Evolutionary conservation across 2,888 invertebrate species (phyloP).

Genomic region (Zelleria hepariella): DNA sequence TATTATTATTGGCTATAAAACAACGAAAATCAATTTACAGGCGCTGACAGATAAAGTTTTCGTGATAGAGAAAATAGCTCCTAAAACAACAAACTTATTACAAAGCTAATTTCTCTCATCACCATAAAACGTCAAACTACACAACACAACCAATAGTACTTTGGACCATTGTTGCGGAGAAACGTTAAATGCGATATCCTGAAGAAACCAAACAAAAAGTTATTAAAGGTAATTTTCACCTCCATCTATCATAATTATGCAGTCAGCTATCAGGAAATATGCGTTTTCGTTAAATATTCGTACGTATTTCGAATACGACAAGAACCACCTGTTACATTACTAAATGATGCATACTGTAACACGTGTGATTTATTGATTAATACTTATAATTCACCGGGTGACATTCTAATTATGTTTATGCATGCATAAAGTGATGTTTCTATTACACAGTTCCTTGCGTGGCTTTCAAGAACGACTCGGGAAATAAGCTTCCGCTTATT

Average conservation of each 20-base stretch:
- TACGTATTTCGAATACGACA: neutral
- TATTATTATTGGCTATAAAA: no score
- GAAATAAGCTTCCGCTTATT: neutral
- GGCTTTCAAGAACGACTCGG: neutral
- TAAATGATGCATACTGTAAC: neutral
- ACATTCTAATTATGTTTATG: neutral
- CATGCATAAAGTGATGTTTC: neutral
- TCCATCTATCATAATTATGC: neutral
- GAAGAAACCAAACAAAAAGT: neutral
- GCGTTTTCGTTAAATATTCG: neutral
- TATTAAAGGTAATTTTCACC: neutral
- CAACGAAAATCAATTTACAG: neutral
- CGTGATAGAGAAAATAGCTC: neutral
- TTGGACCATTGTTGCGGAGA: neutral
- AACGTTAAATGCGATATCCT: neutral
- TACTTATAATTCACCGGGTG: neutral
- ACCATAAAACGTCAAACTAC: neutral
- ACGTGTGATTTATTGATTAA: neutral
- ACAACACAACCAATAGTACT: neutral
- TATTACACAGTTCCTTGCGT: neutral
- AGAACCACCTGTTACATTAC: neutral
- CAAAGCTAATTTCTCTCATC: no score
- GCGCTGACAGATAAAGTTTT: neutral
- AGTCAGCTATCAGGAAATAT: neutral
- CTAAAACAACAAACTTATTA: neutral